These are phyloP conservation scores for Aricia artaxerxes DNA, from an alignment of 2,888 invertebrate genomes.

Conservation along the genomic window DNA sequence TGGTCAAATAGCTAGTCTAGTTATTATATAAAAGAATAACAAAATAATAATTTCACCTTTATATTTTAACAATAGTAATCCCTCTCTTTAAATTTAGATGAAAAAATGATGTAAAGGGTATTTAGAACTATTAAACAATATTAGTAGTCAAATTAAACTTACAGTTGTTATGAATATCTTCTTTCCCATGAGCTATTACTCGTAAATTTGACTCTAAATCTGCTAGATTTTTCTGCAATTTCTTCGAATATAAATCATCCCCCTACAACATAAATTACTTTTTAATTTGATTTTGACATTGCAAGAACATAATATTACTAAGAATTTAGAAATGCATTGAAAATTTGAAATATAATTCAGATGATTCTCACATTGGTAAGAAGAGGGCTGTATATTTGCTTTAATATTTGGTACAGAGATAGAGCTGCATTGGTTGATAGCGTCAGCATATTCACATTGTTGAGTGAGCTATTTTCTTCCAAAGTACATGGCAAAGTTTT, in stretches of 20 bases:
- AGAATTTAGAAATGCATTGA: not conserved
- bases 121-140: too few species aligned
- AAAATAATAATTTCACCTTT: too few species aligned
- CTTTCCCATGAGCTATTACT: slow-evolving; percentile 66
- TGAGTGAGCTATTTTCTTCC: slow-evolving; percentile 52
- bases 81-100: too few species aligned
- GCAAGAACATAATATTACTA: not conserved
- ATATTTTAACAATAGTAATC: too few species aligned
- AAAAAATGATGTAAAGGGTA: too few species aligned
- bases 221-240: slow-evolving; percentile 66
- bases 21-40: too few species aligned
- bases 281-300: not conserved
- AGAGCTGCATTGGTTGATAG: slow-evolving; percentile 63
- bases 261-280: slow-evolving; percentile 50
- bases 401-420: slow-evolving; percentile 68
- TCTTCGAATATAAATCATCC: slow-evolving; percentile 65
- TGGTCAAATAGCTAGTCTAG: too few species aligned
- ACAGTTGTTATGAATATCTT: slow-evolving; percentile 61
- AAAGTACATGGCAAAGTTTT: slow-evolving; percentile 59
- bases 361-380: slow-evolving; percentile 57
- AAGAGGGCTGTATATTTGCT: slow-evolving; percentile 69
- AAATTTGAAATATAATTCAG: not conserved
- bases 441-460: slow-evolving; percentile 64
- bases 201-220: slow-evolving; percentile 69
- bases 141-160: slow-evolving; percentile 36